A percentile compares a stretch with the other conserved stretches of the same genome.
Evolutionary conservation across 1,140 invertebrate species (phyloP).

Genomic region (Tetranychus cinnabarinus): DNA sequence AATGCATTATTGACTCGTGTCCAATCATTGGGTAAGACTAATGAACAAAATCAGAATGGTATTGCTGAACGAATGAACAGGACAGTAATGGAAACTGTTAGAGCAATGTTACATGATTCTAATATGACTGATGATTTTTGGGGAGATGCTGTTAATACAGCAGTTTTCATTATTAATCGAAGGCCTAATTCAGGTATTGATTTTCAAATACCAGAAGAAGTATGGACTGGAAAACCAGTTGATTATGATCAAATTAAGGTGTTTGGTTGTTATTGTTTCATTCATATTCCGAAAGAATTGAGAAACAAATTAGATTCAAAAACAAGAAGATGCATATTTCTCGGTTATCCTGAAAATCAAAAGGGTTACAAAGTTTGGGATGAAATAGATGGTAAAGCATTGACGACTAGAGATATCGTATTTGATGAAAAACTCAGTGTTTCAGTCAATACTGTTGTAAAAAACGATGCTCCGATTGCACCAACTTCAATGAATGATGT

Average conservation of each 20-base stretch:
- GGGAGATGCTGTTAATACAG: constrained; percentile 3
- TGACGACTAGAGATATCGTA: neutral
- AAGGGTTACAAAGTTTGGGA: constrained; percentile 11
- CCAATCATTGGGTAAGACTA: too few species aligned
- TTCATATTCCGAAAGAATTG: constrained; percentile 10
- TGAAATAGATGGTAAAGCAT: neutral
- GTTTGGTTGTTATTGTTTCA: constrained; percentile 15
- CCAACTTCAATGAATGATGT: neutral
- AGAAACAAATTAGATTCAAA: constrained; percentile 12
- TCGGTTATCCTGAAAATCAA: constrained; percentile 14
- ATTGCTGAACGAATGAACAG: neutral
- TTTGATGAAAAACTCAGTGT: neutral
- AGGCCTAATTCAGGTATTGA: neutral
- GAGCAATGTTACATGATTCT: neutral
- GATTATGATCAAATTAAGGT: constrained; percentile 14
- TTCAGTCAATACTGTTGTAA: neutral
- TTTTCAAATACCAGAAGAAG: constrained; percentile 10
- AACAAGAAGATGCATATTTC: constrained; percentile 11
- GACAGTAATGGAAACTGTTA: neutral
- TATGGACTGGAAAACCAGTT: constrained; percentile 11
- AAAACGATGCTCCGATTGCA: neutral
- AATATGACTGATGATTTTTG: neutral
- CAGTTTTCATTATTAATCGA: constrained; percentile 9
- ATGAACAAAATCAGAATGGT: neutral
- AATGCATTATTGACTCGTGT: too few species aligned